Base-by-base conservation (phyloP, 1,140 invertebrate species). In the Paralvinella palmiformis region DNA sequence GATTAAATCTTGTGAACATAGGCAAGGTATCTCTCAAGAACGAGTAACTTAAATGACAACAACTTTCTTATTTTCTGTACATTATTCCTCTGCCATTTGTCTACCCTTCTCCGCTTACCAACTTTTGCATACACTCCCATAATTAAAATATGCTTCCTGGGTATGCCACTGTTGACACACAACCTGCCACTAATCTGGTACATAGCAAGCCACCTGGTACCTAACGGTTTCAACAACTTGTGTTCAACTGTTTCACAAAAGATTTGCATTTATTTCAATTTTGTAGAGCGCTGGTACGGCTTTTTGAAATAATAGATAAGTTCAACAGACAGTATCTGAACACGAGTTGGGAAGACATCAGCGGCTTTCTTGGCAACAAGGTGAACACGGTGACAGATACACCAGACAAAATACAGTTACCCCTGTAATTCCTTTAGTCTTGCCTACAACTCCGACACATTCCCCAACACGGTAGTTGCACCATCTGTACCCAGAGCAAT, bases 171-270 rank as follows among this genome's bases (percentile, higher is more conserved):
- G 45, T 24, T 48, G n/a, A n/a, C 45, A 48, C 45, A 48, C 45
- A 48, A 48, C 15, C 45, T 48, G 17, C 45, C 45, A 48, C 45
- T 48, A 24, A 48, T 48, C 45, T 48, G 45, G 45, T 48, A 24
- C 45, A 48, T 48, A 48, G 45, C 45, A 48, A 48, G 45, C 45
- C 45, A 48, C 45, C 15, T 3, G 45, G 17, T 48, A 17, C 45
- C 45, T 48, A 24, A 48, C 15, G 17, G 45, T 48, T 48, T 48
- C 45, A 48, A 48, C 45, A 6, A 48, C 15, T 48, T 48, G 15
- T 48, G 45, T 48, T 48, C 45, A 48, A 48, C 45, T 7, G 45
- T 48, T 15, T 48, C 45, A 48, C 45, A 48, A 15, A 48, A 48
- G 45, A 4, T 48, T 48, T 1, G 45, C 45, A 48, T 5, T 48